Evolutionary conservation across 2,888 invertebrate genomes (phyloP), one percentile per base, ranked within the genome.

Genomic region (Cenopis cana): DNA sequence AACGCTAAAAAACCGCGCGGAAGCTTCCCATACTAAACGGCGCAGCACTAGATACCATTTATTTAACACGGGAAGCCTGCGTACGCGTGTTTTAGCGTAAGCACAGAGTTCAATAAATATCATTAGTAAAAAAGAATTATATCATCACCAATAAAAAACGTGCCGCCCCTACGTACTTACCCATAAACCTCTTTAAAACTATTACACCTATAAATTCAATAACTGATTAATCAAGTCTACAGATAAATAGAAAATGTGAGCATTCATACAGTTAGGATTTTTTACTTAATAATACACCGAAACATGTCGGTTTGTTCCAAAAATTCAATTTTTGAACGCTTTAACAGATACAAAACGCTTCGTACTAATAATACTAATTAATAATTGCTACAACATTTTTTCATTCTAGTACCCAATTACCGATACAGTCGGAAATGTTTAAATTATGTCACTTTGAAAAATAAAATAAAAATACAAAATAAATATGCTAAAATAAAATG

Each of bases 121-220:
- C 82, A 82, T 85, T 83, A 87, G 88, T 88, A 89, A 87, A 90
- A 89, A 90, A 86, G 83, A 81, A 85, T 79, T 69, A 54, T 80
- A 84, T 85, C 88, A 84, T 85, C 88, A 86, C 85, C 86, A 80
- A 84, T 86, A 86, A 82, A 83, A 88, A 86, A 79, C 82, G 93
- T 92, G 92, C 92, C 84, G 83, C 87, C 81, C 83, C 88, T 89
- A 86, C 74, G 82, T 85, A 86, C 82, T 86, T 77, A 78, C 79
- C 81, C 80, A 83, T 87, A 89, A 85, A 86, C 85, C 83, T 85
- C 83, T 83, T 79, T 86, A 87, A 85, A 76, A 83, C 89, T 90
- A 91, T 87, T 89, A 88, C 91, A 90, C 79, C 89, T 92, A 91
- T 89, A 89, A 91, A 91, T 90, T 90, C 87, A 90, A 90, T 92